These are phyloP conservation scores for Lepidochrysops patricia DNA, from an alignment of 2,888 invertebrate genomes.

Conservation along the genomic window DNA sequence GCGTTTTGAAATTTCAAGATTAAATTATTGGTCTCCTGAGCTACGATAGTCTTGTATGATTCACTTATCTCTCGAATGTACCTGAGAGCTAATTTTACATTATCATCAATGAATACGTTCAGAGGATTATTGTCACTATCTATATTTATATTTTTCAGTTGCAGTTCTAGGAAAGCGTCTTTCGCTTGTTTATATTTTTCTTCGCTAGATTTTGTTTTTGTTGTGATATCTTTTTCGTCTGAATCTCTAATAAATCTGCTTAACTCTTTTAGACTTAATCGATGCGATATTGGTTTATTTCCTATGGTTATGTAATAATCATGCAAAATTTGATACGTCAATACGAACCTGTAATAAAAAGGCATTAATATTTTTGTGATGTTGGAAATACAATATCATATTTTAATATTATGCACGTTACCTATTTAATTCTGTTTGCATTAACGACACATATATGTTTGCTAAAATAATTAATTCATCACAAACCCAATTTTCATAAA, in stretches of 20 bases:
- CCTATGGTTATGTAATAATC: slow-evolving; percentile 63
- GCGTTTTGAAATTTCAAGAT: slow-evolving; percentile 43
- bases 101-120: slow-evolving; percentile 54
- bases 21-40: slow-evolving; percentile 39
- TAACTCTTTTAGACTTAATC: slow-evolving; percentile 51
- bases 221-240: slow-evolving; percentile 47
- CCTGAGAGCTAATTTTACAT: slow-evolving; percentile 53
- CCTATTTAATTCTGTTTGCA: slow-evolving; percentile 78
- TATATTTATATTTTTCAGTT: slow-evolving; percentile 48
- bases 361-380: slow-evolving; percentile 36
- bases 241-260: slow-evolving; percentile 47
- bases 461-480: slow-evolving; percentile 68
- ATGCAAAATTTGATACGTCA: slow-evolving; percentile 60
- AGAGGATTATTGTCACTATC: slow-evolving; percentile 62
- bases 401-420: no score
- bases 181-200: slow-evolving; percentile 57
- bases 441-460: slow-evolving; percentile 70
- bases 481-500: slow-evolving; percentile 74
- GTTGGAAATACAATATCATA: no score
- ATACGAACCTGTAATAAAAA: slow-evolving; percentile 44
- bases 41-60: slow-evolving; percentile 44
- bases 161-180: slow-evolving; percentile 48
- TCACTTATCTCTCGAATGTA: slow-evolving; percentile 49
- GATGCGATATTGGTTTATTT: slow-evolving; percentile 49
- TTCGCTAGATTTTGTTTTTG: slow-evolving; percentile 47